Base-by-base conservation (phyloP, 2,113 vertebrate genomes). In the Tragelaphus strepsiceros region DNA sequence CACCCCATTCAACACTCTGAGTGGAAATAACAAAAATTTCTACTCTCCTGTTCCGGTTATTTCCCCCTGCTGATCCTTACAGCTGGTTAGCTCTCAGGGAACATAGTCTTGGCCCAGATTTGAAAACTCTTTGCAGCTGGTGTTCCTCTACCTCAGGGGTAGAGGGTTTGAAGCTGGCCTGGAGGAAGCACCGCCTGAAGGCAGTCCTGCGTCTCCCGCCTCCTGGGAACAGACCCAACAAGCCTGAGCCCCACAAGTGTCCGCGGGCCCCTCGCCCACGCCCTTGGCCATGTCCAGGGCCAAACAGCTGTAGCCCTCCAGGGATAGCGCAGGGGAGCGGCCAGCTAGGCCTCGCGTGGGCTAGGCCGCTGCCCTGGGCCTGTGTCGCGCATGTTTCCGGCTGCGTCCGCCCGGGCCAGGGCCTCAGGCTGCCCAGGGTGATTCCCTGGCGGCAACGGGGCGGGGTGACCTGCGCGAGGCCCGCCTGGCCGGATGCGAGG, bases 401-500 rank as follows among this genome's bases (percentile, higher is more conserved):
- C 64, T 67, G 64, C 16, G 8, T 11, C 32, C 32, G 6, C 3
- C 7, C 5, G 9, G 49, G n/a, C 3, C 35, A 2, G 9, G 64
- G 74, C 35, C 77, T 51, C 5, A 9, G 19, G n/a, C 46, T 17
- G 78, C 15, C 19, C 10, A 2, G 2, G 21, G 59, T 21, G 19
- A 54, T 1, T 53, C 61, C 2, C 43, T 19, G 64, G 39, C 6
- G 24, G 12, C 56, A 21, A 4, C 13, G 19, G 28, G 30, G n/a
- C 32, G 54, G 82, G 61, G 56, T 43, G 28, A 10, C 17, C 22
- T 49, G 53, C n/a, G 15, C 12, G 26, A 46, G 78, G 74, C 53
- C 96, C 92, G 88, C 81, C 43, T 15, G 19, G 32, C 98, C 97
- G 98, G 98, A 97, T 96, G 98, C 98, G 11, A 82, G 91, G 93